These are phyloP conservation scores for Typhlichthys eigenmanni DNA, from an alignment of 2,797 vertebrate species.

Conservation along the genomic window DNA sequence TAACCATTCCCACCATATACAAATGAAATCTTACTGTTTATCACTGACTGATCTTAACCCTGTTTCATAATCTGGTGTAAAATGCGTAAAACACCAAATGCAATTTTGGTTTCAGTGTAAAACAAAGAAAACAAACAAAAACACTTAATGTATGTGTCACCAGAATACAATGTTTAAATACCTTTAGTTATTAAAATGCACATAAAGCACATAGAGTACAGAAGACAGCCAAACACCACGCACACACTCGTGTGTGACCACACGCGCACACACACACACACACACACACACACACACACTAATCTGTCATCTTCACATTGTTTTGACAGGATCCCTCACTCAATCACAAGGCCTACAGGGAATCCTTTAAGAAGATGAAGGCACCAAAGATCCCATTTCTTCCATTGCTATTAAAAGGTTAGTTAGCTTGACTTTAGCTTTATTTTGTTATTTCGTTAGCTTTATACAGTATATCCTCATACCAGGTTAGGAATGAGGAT, in stretches of 20 bases:
- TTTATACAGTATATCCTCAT: slow-evolving; percentile 12
- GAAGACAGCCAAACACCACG: no score
- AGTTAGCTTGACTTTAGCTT: slow-evolving; percentile 21
- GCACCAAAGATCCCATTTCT: slow-evolving; percentile 97
- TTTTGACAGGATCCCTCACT: slow-evolving; percentile 91
- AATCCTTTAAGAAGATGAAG: slow-evolving; percentile 98
- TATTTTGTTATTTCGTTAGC: slow-evolving; percentile 15
- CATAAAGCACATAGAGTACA: no score
- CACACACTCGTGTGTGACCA: no score
- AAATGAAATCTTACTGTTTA: no score
- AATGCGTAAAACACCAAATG: not conserved
- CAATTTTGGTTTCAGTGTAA: not conserved
- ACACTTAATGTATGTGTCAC: no score
- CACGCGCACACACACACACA: no score
- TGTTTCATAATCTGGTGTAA: not conserved
- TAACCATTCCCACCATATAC: no score
- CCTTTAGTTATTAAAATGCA: no score
- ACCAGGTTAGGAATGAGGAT: slow-evolving; percentile 3
- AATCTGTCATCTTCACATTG: slow-evolving; percentile 59
- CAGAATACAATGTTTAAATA: no score
- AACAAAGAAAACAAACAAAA: no score
- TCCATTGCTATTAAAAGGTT: slow-evolving; percentile 96
- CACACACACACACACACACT: no score
- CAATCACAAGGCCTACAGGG: slow-evolving; percentile 98
- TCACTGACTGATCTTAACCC: not conserved